These are phyloP conservation scores for Panurus biarmicus DNA, from an alignment of 2,113 vertebrate genomes.

Conservation along the genomic window DNA sequence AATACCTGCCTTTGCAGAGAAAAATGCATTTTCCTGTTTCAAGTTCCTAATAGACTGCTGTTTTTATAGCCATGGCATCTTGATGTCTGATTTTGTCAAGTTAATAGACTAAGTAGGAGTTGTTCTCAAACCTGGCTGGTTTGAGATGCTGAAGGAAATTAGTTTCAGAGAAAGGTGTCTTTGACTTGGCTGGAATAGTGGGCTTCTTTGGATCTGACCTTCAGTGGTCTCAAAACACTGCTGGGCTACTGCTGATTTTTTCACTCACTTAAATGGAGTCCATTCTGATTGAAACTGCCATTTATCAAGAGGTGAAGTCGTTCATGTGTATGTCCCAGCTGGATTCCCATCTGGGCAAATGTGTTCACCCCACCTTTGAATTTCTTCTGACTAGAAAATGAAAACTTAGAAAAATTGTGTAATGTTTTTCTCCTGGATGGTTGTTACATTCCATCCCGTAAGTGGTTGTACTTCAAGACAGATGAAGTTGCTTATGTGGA, in stretches of 20 bases:
- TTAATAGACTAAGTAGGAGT: not conserved
- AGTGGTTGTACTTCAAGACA: not conserved
- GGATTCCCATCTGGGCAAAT: not conserved
- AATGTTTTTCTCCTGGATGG: not conserved
- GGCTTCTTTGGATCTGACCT: not conserved
- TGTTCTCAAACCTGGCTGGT: not conserved
- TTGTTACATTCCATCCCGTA: not conserved
- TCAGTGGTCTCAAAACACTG: not conserved
- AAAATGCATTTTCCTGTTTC: not conserved
- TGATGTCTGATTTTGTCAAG: not conserved
- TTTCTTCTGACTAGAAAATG: not conserved
- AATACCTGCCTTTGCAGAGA: not conserved
- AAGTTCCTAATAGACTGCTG: not conserved
- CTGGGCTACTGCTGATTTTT: not conserved
- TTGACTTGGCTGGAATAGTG: rapidly evolving
- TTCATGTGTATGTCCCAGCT: not conserved
- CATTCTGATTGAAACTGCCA: not conserved
- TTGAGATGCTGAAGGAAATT: not conserved
- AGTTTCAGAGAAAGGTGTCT: not conserved
- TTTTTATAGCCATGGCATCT: not conserved
- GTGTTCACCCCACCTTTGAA: not conserved
- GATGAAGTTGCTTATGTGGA: not conserved
- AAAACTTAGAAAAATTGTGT: not conserved
- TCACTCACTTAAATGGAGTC: not conserved
- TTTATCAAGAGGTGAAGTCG: not conserved